Evolutionary conservation across 1,140 invertebrate genomes (phyloP).

Genomic region (Orius insidiosus): DNA sequence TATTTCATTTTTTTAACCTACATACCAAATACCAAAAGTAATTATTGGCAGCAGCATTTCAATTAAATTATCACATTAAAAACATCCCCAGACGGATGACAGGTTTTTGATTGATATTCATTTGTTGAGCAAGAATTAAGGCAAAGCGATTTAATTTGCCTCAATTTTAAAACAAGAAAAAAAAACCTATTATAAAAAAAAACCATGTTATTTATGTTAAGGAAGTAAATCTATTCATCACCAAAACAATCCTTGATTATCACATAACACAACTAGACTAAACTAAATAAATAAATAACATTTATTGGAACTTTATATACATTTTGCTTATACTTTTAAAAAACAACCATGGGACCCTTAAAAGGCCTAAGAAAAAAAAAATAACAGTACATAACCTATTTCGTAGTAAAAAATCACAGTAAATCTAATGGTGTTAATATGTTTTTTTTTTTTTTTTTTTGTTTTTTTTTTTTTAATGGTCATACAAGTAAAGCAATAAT

Average conservation of each 20-base stretch:
- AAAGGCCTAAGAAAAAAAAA: background rate
- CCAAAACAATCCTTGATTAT: constrained; percentile 1
- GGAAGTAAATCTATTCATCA: constrained; percentile 1
- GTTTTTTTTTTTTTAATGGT: too few species aligned
- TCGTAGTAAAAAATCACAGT: too few species aligned
- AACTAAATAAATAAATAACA: too few species aligned
- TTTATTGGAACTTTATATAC: constrained; percentile 1
- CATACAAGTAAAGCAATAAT: too few species aligned
- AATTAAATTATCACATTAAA: constrained; percentile 10
- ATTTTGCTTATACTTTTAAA: constrained; percentile 1
- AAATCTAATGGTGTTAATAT: too few species aligned
- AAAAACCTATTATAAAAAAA: constrained; percentile 7
- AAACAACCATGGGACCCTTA: background rate
- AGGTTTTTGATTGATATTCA: constrained; percentile 5
- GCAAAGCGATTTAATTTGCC: background rate
- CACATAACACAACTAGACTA: background rate
- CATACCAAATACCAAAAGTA: constrained; percentile 11
- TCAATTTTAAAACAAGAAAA: constrained; percentile 3
- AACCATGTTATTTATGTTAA: background rate
- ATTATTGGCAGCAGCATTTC: constrained; percentile 9
- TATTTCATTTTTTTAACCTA: too few species aligned
- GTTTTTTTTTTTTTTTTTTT: too few species aligned
- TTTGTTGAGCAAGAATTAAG: constrained; percentile 10
- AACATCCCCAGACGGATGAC: background rate
- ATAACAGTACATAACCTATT: background rate